These are phyloP conservation scores for Barypeithes pellucidus DNA, from an alignment of 2,888 invertebrate genomes.

Conservation along the genomic window DNA sequence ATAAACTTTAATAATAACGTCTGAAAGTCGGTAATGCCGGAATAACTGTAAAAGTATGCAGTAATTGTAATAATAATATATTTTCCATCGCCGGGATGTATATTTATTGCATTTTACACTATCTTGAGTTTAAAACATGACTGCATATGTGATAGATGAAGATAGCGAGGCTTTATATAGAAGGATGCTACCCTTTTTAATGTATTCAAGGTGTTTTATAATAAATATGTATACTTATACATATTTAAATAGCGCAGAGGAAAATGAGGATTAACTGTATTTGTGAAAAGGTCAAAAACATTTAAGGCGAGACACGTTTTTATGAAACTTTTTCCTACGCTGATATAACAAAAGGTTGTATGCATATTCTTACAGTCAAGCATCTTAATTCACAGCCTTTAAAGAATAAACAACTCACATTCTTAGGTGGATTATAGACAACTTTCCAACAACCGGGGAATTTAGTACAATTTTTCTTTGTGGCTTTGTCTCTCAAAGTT, in stretches of 20 bases:
- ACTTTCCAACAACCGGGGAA: too few species aligned
- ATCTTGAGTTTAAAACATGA: slow-evolving; percentile 42
- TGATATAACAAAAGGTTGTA: too few species aligned
- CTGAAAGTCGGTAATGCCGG: slow-evolving; percentile 39
- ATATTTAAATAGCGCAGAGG: slow-evolving; percentile 6
- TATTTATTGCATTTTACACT: slow-evolving; percentile 50
- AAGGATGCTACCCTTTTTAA: slow-evolving; percentile 3
- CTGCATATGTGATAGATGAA: slow-evolving; percentile 28
- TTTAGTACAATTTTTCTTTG: too few species aligned
- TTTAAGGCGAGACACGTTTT: neutral
- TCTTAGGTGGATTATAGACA: too few species aligned
- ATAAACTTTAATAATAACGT: slow-evolving; percentile 43
- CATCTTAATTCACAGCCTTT: too few species aligned
- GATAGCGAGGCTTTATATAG: slow-evolving; percentile 14
- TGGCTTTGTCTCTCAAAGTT: too few species aligned
- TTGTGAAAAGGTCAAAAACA: neutral
- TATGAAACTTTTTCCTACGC: too few species aligned
- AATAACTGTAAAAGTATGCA: slow-evolving; percentile 41
- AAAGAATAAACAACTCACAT: too few species aligned
- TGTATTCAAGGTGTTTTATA: slow-evolving; percentile 18
- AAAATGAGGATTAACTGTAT: slow-evolving; percentile 3
- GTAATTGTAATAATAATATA: slow-evolving; percentile 45
- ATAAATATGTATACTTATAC: slow-evolving; percentile 27
- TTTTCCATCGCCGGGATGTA: slow-evolving; percentile 35
- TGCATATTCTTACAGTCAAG: too few species aligned